phyloP scores from a whole-genome alignment of 2,113 vertebrate genomes.

The Cebidichthys violaceus region DNA sequence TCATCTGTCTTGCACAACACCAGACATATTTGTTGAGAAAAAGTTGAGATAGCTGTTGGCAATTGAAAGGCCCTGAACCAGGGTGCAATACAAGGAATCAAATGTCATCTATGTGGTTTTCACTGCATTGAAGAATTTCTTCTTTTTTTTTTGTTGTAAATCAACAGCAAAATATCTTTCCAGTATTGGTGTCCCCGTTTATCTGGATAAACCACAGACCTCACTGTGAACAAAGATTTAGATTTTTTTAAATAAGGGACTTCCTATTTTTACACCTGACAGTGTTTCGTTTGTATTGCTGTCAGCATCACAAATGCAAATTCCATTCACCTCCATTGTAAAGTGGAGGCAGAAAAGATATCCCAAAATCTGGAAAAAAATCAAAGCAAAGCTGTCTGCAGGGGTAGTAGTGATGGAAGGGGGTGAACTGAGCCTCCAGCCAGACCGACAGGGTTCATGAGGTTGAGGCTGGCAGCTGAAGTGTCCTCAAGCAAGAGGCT shows the following conservation, averaged over 20 bases:
- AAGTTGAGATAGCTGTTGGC: not conserved
- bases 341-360: conserved; percentile 2
- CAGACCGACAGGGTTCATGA: not conserved
- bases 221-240: not conserved
- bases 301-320: not conserved
- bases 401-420: not conserved
- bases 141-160: no score
- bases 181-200: not conserved
- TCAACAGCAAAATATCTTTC: not conserved
- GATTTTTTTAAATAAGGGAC: not conserved
- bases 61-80: not conserved
- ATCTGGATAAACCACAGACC: not conserved
- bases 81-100: not conserved
- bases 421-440: conserved; percentile 16
- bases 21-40: not conserved
- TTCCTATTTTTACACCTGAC: not conserved
- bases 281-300: not conserved
- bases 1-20: not conserved
- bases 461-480: conserved; percentile 17
- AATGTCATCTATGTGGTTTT: not conserved
- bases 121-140: not conserved
- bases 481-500: conserved; percentile 27
- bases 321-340: not conserved
- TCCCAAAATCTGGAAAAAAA: not conserved
- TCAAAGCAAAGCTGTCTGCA: not conserved